phyloP scores from a whole-genome alignment of 1,140 invertebrate species.

The Bombus difficillimus region DNA sequence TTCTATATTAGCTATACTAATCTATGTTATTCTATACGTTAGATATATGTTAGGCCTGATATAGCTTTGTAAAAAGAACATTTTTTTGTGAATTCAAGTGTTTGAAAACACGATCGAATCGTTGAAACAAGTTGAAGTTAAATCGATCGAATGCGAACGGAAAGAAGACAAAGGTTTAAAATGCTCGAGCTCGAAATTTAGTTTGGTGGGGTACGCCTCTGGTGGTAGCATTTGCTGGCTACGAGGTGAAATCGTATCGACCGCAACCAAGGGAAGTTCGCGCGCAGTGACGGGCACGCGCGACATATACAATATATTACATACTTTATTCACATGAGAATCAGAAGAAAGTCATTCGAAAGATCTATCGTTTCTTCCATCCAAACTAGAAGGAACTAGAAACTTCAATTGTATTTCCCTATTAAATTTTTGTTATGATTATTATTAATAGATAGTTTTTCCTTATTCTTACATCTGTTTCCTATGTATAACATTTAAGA shows the following conservation, averaged over 20 bases:
- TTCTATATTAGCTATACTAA: too few relatives aligned
- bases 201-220: slow-evolving; percentile 23
- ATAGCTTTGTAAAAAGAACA: neutral
- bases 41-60: too few relatives aligned
- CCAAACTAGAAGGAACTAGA: neutral
- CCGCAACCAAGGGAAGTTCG: slow-evolving; percentile 63
- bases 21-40: too few relatives aligned
- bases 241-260: slow-evolving; percentile 73
- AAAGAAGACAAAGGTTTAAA: neutral
- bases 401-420: neutral
- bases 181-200: slow-evolving; percentile 13
- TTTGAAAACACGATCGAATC: neutral
- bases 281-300: slow-evolving; percentile 53
- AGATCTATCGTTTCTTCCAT: neutral
- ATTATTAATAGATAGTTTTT: neutral
- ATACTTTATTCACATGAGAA: slow-evolving; percentile 24
- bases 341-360: slow-evolving; percentile 21
- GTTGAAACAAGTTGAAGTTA: neutral
- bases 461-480: neutral
- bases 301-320: slow-evolving; percentile 25
- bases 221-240: slow-evolving; percentile 57
- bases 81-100: neutral
- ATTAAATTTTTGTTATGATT: neutral
- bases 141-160: neutral
- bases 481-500: too few relatives aligned